A percentile compares a stretch with the other conserved stretches of the same genome.
Conservation (phyloP, 1,140 invertebrate genomes). For the Drosophila ironensis region DNA sequence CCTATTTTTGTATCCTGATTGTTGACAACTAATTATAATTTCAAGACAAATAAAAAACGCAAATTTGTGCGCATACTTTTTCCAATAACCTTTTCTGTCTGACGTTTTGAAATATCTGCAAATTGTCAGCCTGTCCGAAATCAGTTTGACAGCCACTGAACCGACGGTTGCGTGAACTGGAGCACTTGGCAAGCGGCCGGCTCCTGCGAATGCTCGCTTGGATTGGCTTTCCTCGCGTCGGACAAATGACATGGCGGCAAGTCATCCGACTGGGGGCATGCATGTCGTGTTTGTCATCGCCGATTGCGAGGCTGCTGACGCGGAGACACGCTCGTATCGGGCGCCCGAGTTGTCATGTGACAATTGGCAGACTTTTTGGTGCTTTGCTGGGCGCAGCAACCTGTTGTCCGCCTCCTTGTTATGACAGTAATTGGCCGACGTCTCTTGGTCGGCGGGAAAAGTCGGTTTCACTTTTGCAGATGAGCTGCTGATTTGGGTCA, state of each 20-base stretch:
- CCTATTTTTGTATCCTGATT: no score
- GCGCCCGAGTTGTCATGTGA: conserved; percentile 34
- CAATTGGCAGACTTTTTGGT: conserved; percentile 38
- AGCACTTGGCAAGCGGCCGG: conserved; percentile 20
- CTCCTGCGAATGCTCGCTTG: conserved; percentile 10
- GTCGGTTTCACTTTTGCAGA: conserved; percentile 62
- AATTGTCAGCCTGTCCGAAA: not conserved
- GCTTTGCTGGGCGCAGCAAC: conserved; percentile 45
- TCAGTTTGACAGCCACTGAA: conserved; percentile 15
- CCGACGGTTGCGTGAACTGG: conserved; percentile 34
- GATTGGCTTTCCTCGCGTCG: not conserved
- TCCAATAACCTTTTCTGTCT: no score
- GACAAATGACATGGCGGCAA: conserved; percentile 34
- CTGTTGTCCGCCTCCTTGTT: conserved; percentile 60
- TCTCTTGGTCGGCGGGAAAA: no score
- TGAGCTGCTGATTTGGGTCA: conserved; percentile 55
- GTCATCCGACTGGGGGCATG: conserved; percentile 29
- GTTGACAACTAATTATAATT: no score
- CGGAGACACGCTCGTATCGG: conserved; percentile 35
- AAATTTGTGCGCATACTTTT: no score
- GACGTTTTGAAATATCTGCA: no score
- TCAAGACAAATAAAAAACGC: no score
- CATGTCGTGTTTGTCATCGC: conserved; percentile 44
- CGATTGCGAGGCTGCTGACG: conserved; percentile 17
- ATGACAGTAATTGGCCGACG: conserved; percentile 72